phyloP scores from a whole-genome alignment of 2,113 vertebrate species.

The Rhynchomys soricoides region DNA sequence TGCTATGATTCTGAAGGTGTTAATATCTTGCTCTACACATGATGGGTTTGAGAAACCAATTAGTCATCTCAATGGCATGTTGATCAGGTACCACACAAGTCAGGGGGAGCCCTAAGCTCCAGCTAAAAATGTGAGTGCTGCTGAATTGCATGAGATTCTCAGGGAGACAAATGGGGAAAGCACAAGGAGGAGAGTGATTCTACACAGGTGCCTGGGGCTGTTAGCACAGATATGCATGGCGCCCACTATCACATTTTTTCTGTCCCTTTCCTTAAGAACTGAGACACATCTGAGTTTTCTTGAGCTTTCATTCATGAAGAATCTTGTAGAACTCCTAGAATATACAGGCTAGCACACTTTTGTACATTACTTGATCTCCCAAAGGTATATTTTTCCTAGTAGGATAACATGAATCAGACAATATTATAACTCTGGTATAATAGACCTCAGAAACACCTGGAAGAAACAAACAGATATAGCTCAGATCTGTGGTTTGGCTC shows the following conservation, averaged over 20 bases:
- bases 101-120: not conserved
- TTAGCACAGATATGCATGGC: not conserved
- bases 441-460: constrained; percentile 1
- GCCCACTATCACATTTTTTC: not conserved
- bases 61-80: not conserved
- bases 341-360: not conserved
- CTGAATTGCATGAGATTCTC: constrained; percentile 15
- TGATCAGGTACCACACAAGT: not conserved
- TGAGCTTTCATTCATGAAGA: constrained; percentile 17
- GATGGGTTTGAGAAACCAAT: constrained; percentile 20
- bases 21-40: not conserved
- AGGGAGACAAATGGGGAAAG: not conserved
- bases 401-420: not conserved
- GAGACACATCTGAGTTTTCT: constrained; percentile 39
- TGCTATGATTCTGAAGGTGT: not conserved
- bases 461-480: not conserved
- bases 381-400: not conserved
- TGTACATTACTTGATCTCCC: not conserved
- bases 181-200: not conserved
- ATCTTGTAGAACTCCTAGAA: constrained; percentile 24
- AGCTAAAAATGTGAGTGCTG: not conserved
- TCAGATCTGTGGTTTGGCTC: not conserved
- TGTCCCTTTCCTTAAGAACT: not conserved
- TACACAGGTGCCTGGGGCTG: not conserved
- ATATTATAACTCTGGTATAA: constrained; percentile 7